Conservation (phyloP, 2,797 vertebrate genomes). For the Antennarius maculatus region DNA sequence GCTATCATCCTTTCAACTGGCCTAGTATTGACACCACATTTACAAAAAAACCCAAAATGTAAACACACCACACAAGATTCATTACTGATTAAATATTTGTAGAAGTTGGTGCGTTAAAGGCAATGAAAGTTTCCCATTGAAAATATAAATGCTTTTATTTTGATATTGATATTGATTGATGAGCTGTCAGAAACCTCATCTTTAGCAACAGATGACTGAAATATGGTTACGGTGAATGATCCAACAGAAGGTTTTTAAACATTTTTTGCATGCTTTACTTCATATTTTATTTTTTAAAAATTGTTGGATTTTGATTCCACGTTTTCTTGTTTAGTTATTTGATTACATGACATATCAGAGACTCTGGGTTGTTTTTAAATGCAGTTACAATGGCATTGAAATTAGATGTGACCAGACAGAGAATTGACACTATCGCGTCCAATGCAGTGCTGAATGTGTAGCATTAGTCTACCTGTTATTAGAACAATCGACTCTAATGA, state of each 20-base stretch:
- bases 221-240: too few species aligned
- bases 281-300: conserved; percentile 49
- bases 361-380: conserved; percentile 30
- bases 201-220: too few species aligned
- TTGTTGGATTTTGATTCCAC: conserved; percentile 38
- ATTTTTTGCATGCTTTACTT: background rate
- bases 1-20: conserved; percentile 64
- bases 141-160: too few species aligned
- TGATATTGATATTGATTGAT: too few species aligned
- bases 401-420: conserved; percentile 62
- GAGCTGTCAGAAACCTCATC: background rate
- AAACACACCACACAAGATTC: background rate
- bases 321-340: conserved; percentile 50
- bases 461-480: conserved; percentile 54
- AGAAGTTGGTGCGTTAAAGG: background rate
- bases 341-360: conserved; percentile 25
- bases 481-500: conserved; percentile 35
- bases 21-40: conserved; percentile 45
- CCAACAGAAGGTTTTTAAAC: too few species aligned
- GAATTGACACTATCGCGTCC: conserved; percentile 71
- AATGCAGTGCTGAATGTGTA: conserved; percentile 39
- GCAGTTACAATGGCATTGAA: conserved; percentile 25
- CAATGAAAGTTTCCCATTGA: conserved; percentile 17
- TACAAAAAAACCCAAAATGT: conserved; percentile 37
- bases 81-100: conserved; percentile 34